Conservation (phyloP, 2,888 invertebrate species). For the Crioceris asparagi region DNA sequence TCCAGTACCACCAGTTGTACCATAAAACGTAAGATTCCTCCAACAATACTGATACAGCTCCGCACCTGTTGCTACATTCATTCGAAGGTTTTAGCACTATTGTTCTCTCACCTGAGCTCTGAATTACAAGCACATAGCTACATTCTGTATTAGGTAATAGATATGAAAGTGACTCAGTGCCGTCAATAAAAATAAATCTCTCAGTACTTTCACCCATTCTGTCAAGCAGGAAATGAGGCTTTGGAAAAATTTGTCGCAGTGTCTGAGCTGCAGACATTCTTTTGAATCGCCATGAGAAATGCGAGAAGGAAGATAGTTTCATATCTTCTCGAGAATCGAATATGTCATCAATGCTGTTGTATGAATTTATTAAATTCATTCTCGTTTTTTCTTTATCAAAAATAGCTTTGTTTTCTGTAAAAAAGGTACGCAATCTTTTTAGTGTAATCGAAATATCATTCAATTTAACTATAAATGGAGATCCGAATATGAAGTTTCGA, state of each 20-base stretch:
- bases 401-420: too few species aligned
- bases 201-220: conserved; percentile 68
- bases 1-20: conserved; percentile 81
- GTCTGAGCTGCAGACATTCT: not conserved
- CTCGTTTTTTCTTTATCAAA: too few species aligned
- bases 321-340: too few species aligned
- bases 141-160: conserved; percentile 72
- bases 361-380: too few species aligned
- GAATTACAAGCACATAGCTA: conserved; percentile 64
- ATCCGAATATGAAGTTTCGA: too few species aligned
- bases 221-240: conserved; percentile 33
- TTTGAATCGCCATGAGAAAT: conserved; percentile 31
- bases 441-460: too few species aligned
- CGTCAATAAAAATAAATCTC: conserved; percentile 60
- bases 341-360: too few species aligned
- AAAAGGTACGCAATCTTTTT: too few species aligned
- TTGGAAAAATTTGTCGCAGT: too few species aligned
- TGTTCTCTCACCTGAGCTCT: conserved; percentile 60
- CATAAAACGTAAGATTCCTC: conserved; percentile 63
- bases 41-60: conserved; percentile 57
- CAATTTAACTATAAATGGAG: conserved; percentile 47
- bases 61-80: conserved; percentile 64
- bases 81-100: conserved; percentile 65
- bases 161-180: conserved; percentile 54
- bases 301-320: conserved; percentile 26